phyloP scores from a whole-genome alignment of 2,888 invertebrate genomes.

The Sesia bembeciformis region DNA sequence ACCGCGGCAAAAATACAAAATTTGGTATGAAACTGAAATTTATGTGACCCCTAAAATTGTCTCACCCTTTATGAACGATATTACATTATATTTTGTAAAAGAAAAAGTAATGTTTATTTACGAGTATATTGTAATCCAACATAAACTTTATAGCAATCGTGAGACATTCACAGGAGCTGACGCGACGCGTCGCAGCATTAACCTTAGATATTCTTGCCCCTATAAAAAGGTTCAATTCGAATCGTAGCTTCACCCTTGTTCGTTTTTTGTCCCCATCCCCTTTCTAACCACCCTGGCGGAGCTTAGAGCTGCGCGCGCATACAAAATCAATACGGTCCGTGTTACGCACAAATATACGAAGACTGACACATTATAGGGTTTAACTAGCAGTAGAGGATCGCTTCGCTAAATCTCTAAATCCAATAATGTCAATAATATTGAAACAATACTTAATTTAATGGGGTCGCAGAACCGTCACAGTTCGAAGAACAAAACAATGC shows the following conservation, averaged over 20 bases:
- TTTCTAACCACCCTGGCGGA: slow-evolving; percentile 7
- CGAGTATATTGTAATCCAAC: too few species aligned
- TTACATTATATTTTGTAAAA: too few species aligned
- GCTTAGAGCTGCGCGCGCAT: slow-evolving; percentile 60
- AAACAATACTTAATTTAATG: too few species aligned
- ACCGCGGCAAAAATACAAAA: too few species aligned
- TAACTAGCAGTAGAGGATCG: background rate
- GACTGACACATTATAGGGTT: background rate
- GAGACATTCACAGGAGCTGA: slow-evolving; percentile 19
- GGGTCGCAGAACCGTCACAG: too few species aligned
- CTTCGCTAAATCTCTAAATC: background rate
- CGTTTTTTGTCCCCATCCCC: slow-evolving; percentile 30
- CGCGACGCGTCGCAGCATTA: slow-evolving; percentile 45
- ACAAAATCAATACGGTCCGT: slow-evolving; percentile 65
- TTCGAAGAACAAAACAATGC: too few species aligned
- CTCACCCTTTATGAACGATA: too few species aligned
- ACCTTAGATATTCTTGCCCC: slow-evolving; percentile 61
- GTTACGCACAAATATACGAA: slow-evolving; percentile 59
- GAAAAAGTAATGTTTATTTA: too few species aligned
- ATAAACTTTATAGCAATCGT: too few species aligned
- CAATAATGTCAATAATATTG: too few species aligned
- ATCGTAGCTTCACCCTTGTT: slow-evolving; percentile 58
- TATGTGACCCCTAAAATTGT: too few species aligned
- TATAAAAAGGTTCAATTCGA: slow-evolving; percentile 68
- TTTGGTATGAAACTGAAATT: too few species aligned